phyloP scores from a whole-genome alignment of 2,797 vertebrate species.

The Anas flavirostris region DNA sequence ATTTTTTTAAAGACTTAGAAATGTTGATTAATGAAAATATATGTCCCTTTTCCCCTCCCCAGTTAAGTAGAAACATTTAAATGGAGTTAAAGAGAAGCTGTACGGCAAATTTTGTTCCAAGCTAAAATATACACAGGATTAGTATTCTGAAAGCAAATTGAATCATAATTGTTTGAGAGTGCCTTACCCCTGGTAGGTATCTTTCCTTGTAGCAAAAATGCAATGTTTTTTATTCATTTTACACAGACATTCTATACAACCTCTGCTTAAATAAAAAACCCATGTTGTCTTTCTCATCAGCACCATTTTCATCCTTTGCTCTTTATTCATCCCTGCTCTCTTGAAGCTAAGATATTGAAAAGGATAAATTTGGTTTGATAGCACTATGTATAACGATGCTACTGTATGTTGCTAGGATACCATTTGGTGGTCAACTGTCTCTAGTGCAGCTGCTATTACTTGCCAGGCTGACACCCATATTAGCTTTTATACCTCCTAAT shows the following conservation, averaged over 20 bases:
- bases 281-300: neutral
- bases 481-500: slow-evolving; percentile 48
- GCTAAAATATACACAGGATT: neutral
- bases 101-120: neutral
- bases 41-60: neutral
- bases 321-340: slow-evolving; percentile 20
- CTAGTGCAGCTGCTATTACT: slow-evolving; percentile 17
- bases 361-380: slow-evolving; percentile 70
- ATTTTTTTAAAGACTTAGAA: neutral
- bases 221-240: neutral
- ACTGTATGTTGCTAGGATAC: slow-evolving; percentile 71
- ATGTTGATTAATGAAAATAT: neutral
- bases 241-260: neutral
- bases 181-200: neutral
- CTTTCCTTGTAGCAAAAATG: neutral
- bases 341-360: slow-evolving; percentile 55
- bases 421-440: slow-evolving; percentile 61
- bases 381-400: slow-evolving; percentile 43
- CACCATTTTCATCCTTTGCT: slow-evolving; percentile 14
- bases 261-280: slow-evolving; percentile 1
- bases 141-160: slow-evolving; percentile 17
- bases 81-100: neutral
- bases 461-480: slow-evolving; percentile 35
- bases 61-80: neutral
- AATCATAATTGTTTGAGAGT: neutral